phyloP scores from a whole-genome alignment of 2,888 invertebrate species.

The Psylliodes chrysocephalus region DNA sequence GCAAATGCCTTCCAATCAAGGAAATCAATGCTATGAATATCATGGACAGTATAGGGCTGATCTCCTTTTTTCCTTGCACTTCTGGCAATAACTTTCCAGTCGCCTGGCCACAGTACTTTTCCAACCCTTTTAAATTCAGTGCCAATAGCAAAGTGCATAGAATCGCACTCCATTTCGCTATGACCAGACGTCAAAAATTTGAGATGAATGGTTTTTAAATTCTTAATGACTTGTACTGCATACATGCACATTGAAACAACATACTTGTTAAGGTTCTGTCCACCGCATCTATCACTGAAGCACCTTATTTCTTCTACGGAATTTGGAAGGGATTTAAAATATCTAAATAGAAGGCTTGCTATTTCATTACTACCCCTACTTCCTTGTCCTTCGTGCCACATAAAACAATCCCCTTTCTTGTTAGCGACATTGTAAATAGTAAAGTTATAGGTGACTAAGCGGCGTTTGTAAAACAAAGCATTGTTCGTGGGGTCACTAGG shows the following conservation, averaged over 20 bases:
- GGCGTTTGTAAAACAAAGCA: conserved; percentile 43
- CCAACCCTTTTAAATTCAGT: conserved; percentile 44
- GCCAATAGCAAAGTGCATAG: conserved; percentile 46
- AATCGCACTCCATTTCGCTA: conserved; percentile 40
- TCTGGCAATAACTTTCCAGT: conserved; percentile 33
- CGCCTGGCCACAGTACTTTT: conserved; percentile 31
- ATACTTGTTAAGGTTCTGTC: conserved; percentile 51
- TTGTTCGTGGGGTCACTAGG: conserved; percentile 41
- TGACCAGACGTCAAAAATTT: conserved; percentile 43
- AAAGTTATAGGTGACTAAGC: conserved; percentile 39
- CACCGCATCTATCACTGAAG: conserved; percentile 50
- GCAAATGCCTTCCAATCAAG: neutral
- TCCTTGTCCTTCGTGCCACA: conserved; percentile 47
- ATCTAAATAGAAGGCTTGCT: conserved; percentile 35
- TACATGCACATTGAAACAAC: conserved; percentile 45
- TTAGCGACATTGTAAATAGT: conserved; percentile 41
- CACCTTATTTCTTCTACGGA: conserved; percentile 39
- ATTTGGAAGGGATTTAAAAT: conserved; percentile 44
- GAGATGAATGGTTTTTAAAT: conserved; percentile 44
- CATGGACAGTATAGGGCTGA: conserved; percentile 21
- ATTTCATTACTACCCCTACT: conserved; percentile 47
- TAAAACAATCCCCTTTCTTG: conserved; percentile 44
- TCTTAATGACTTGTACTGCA: conserved; percentile 41
- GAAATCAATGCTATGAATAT: neutral
- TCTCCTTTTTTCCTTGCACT: conserved; percentile 33